Evolutionary conservation across 1,140 invertebrate genomes (phyloP).

Genomic region (Diorhabda elongata): DNA sequence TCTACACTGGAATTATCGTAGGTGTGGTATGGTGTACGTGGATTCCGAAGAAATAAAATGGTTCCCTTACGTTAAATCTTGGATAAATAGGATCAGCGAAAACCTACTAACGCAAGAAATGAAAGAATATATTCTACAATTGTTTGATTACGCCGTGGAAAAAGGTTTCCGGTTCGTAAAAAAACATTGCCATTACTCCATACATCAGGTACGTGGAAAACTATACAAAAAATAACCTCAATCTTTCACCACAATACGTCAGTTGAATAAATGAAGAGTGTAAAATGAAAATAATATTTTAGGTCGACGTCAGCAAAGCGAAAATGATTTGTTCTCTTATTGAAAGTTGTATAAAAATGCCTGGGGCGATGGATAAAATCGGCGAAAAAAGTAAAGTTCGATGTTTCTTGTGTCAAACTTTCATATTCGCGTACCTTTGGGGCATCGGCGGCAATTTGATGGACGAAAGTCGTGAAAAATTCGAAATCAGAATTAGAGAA

Average conservation of each 20-base stretch:
- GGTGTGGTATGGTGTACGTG: slow-evolving; percentile 86
- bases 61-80: slow-evolving; percentile 75
- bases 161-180: slow-evolving; percentile 60
- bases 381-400: slow-evolving; percentile 55
- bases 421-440: slow-evolving; percentile 77
- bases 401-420: slow-evolving; percentile 64
- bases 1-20: slow-evolving; percentile 30
- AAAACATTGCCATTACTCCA: slow-evolving; percentile 60
- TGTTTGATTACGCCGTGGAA: slow-evolving; percentile 64
- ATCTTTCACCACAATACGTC: too few species aligned
- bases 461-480: slow-evolving; percentile 62
- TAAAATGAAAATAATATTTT: slow-evolving; percentile 18
- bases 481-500: slow-evolving; percentile 64
- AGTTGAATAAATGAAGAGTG: too few species aligned
- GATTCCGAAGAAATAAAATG: slow-evolving; percentile 77
- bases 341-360: slow-evolving; percentile 58
- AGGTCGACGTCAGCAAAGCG: slow-evolving; percentile 81
- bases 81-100: slow-evolving; percentile 61
- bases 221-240: neutral
- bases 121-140: slow-evolving; percentile 53
- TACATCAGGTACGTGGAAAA: slow-evolving; percentile 49
- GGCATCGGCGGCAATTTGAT: slow-evolving; percentile 74
- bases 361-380: slow-evolving; percentile 50
- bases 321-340: slow-evolving; percentile 68
- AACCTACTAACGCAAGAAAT: slow-evolving; percentile 54